Conservation (phyloP, 2,113 vertebrate species). For the Pituophis catenifer region DNA sequence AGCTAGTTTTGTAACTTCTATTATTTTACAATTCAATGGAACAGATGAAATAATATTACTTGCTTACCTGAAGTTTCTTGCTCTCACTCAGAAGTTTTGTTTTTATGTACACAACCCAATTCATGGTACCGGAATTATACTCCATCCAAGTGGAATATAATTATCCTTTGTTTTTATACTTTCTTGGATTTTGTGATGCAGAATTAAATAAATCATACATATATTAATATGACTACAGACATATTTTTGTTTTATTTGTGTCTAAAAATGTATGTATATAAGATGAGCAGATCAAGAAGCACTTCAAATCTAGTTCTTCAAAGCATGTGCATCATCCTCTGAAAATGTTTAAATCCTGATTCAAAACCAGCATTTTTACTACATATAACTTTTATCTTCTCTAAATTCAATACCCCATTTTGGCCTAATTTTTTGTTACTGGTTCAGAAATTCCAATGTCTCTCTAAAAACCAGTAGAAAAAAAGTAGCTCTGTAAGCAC, state of each 20-base stretch:
- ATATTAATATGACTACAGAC: not conserved
- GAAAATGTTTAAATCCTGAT: not conserved
- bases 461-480: not conserved
- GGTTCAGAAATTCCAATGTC: not conserved
- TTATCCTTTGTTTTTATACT: not conserved
- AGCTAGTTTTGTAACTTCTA: not conserved
- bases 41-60: not conserved
- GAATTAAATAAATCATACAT: not conserved
- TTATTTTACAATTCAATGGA: not conserved
- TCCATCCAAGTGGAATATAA: not conserved
- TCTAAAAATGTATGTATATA: not conserved
- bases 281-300: not conserved
- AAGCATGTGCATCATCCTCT: not conserved
- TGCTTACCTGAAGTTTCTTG: not conserved
- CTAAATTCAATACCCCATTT: not conserved
- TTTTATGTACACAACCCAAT: not conserved
- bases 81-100: not conserved
- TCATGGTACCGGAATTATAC: not conserved
- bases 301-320: not conserved
- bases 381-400: not conserved
- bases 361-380: not conserved
- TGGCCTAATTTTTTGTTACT: not conserved
- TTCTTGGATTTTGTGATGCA: not conserved
- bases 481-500: not conserved
- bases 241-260: not conserved